Conservation (phyloP, 1,140 invertebrate genomes). For the Drosophila nigrodunni region DNA sequence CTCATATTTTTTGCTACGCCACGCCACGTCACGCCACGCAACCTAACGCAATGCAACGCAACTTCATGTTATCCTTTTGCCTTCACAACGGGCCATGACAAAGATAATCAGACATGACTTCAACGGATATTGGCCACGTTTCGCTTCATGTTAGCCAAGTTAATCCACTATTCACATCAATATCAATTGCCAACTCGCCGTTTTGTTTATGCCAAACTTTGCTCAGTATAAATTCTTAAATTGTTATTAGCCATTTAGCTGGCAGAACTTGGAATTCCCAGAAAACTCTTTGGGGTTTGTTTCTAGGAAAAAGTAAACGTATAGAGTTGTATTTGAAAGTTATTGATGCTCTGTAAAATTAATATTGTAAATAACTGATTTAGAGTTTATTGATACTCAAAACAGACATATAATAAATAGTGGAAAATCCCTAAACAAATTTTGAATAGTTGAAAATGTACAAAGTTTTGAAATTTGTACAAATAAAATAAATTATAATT, state of each 20-base stretch:
- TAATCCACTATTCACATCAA: constrained; percentile 40
- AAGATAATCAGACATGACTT: constrained; percentile 70
- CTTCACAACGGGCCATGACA: constrained; percentile 59
- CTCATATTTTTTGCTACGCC: constrained; percentile 40
- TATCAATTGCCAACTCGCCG: constrained; percentile 34
- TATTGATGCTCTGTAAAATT: too few species aligned
- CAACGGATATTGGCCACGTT: constrained; percentile 72
- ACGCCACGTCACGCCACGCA: not conserved
- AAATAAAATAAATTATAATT: too few species aligned
- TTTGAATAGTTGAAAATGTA: too few species aligned
- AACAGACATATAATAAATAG: too few species aligned
- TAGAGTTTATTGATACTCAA: too few species aligned
- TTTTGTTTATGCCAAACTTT: constrained; percentile 36
- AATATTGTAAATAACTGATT: too few species aligned
- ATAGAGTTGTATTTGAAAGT: too few species aligned
- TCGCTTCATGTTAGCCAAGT: constrained; percentile 29
- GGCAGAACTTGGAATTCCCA: not conserved
- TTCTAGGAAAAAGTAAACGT: too few species aligned
- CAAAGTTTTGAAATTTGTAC: too few species aligned
- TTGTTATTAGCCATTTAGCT: constrained; percentile 40
- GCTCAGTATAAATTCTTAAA: constrained; percentile 48
- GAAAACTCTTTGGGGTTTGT: not conserved
- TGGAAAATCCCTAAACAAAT: too few species aligned
- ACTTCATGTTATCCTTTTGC: constrained; percentile 50
- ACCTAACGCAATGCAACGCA: constrained; percentile 13